Evolutionary conservation across 2,888 invertebrate genomes (phyloP), one percentile per base, ranked within the genome.

Genomic region (Eupithecia abbreviata): DNA sequence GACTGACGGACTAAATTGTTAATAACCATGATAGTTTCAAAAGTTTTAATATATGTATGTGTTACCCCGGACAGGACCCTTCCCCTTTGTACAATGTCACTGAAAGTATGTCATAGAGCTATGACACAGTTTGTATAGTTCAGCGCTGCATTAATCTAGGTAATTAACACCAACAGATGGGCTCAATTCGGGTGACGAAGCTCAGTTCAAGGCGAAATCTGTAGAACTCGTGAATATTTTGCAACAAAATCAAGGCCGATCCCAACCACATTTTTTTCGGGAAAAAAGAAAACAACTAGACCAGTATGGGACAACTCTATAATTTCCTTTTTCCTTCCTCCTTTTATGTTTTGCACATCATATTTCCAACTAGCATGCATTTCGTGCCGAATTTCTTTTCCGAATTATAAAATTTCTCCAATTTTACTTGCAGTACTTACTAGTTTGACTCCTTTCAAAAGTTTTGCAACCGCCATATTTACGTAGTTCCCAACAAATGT

Each of bases 121-220:
- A 66, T 66, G 15, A 7, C 15, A 42, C 66, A 42, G 15, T 15
- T 42, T 42, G 13, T 15, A 15, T 66, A 42, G 66, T 41, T 66
- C 13, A 42, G 66, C 13, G 66, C 15, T 42, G 66, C 42, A 66
- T 66, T 66, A 66, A 66, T 66, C 66, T 66, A 42, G 42, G 66
- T 66, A 66, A 66, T 66, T 66, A 66, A 66, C 66, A 66, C 42
- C 15, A 42, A 66, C 66, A 42, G 66, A 41, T 13, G 66, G 42
- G 66, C 42, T 66, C 66, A 66, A 66, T 42, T 66, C 6, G 15
- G 15, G 66, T 42, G 66, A 66, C 62, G 18, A 9, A 30, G 10
- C 30, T 10, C 62, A 30, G 42, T 42, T 66, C 42, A 66, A 66
- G 66, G 66, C 15, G 2, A 66, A 42, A 42, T 42, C 42, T 42